Base-by-base conservation (phyloP, 2,888 invertebrate species). In the Eilema griseolum region DNA sequence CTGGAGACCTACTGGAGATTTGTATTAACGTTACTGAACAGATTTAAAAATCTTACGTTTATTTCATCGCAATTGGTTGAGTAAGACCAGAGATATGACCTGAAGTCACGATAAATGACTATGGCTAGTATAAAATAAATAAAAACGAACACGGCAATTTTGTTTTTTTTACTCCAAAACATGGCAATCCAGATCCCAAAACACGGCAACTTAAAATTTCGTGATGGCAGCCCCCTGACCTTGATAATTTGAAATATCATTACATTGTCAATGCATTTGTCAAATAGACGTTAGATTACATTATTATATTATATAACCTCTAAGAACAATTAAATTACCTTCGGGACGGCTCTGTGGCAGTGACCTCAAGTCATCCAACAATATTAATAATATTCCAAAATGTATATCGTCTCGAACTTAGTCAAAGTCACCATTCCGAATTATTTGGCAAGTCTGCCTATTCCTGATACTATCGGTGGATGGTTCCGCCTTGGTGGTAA, bases 401-500 rank as follows among this genome's bases (percentile, higher is more conserved):
- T 98, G 98, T 97, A 98, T 92, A 93, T 97, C 66, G 87, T 98
- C 70, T 97, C 98, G 67, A 96, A 96, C 86, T 93, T 98, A 85
- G 96, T 98, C 7, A 98, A 97, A 94, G 96, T 96, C 75, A 96
- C 97, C 61, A 92, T 98, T 81, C 98, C 98, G 8, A 97, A 98
- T 92, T 99, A 99, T 95, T 96, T 99, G 84, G 96, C 97, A 69
- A 96, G 96, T 88, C 95, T 99, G 78, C 99, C 98, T 26, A 97
- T 99, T 90, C 98, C 99, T 12, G 97, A 98, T 88, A 96, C 97
- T 20, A 92, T 98, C 80, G 97, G 97, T 77, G 98, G 98, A 88
- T 98, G 98, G 97, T 98, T 98, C 92, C 96, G 96, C 85, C 96
- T 98, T 79, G 97, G 98, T 93, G 96, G 98, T 98, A 85, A 66